phyloP scores from a whole-genome alignment of 2,797 vertebrate species.

The Parambassis ranga region DNA sequence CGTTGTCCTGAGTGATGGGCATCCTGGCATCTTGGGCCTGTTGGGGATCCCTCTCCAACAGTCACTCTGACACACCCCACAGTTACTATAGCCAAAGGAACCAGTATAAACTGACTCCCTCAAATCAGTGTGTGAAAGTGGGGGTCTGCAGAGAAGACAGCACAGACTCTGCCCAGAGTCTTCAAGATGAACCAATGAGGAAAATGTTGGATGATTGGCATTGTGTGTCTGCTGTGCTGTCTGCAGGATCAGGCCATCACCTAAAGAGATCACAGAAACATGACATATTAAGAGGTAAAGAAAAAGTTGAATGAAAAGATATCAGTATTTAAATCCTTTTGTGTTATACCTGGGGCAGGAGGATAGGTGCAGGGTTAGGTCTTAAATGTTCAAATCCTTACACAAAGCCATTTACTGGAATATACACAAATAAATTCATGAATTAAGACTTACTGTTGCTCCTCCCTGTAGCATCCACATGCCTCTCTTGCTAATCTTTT shows the following conservation, averaged over 20 bases:
- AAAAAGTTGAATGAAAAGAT: background rate
- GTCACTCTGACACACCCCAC: slow-evolving; percentile 5
- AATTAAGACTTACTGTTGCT: no score
- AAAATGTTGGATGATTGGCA: slow-evolving; percentile 35
- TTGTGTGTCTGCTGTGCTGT: slow-evolving; percentile 7
- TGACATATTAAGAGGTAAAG: background rate
- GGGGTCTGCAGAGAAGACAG: slow-evolving; percentile 22
- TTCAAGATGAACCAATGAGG: slow-evolving; percentile 40
- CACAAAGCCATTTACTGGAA: no score
- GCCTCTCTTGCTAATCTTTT: no score
- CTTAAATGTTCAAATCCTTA: no score
- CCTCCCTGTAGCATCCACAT: no score
- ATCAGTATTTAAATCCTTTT: no score
- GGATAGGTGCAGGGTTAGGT: no score
- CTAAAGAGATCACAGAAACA: slow-evolving; percentile 42
- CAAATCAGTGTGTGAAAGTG: slow-evolving; percentile 31
- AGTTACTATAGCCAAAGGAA: slow-evolving; percentile 1
- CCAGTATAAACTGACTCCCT: slow-evolving; percentile 4
- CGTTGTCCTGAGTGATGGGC: slow-evolving; percentile 98
- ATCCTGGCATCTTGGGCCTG: slow-evolving; percentile 84
- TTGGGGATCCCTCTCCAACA: slow-evolving; percentile 17
- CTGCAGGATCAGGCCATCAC: slow-evolving; percentile 45
- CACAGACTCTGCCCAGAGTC: slow-evolving; percentile 33
- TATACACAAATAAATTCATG: no score
- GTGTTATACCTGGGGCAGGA: no score